phyloP scores from a whole-genome alignment of 2,113 vertebrate species.

The Cromileptes altivelis region DNA sequence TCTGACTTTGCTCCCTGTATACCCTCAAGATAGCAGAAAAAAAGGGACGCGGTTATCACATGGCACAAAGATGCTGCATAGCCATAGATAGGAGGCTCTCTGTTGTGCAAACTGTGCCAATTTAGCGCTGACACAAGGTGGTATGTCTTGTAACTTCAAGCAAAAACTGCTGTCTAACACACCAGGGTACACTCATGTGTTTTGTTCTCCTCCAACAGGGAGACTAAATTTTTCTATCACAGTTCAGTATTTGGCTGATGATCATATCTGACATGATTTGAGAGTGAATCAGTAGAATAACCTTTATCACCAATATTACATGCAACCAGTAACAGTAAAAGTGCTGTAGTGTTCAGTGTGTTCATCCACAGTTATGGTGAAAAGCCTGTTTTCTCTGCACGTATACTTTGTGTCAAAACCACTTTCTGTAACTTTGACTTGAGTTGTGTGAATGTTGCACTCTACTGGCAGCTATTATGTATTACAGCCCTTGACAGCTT shows the following conservation, averaged over 20 bases:
- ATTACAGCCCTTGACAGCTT: conserved; percentile 48
- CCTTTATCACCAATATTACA: background rate
- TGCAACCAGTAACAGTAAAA: background rate
- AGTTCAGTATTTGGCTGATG: background rate
- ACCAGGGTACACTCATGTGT: background rate
- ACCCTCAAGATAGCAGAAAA: conserved; percentile 54
- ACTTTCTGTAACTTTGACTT: conserved; percentile 12
- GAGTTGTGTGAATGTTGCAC: conserved; percentile 71
- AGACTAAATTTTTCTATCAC: conserved; percentile 12
- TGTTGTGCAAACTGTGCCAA: conserved; percentile 10
- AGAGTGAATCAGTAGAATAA: conserved; percentile 5
- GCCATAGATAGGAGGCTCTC: conserved; percentile 35
- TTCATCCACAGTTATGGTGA: background rate
- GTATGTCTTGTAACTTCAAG: background rate
- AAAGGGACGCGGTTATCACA: conserved; percentile 52
- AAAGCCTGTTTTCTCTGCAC: background rate
- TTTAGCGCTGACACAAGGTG: conserved; percentile 35
- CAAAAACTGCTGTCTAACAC: conserved; percentile 7
- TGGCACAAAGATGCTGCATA: conserved; percentile 50
- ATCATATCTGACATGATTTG: background rate
- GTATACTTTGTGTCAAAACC: background rate
- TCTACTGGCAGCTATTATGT: conserved; percentile 72
- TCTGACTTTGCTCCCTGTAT: conserved; percentile 63
- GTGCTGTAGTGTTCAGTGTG: background rate
- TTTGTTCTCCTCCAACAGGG: conserved; percentile 1